Evolutionary conservation across 1,140 invertebrate genomes (phyloP).

Genomic region (Phthorimaea operculella): DNA sequence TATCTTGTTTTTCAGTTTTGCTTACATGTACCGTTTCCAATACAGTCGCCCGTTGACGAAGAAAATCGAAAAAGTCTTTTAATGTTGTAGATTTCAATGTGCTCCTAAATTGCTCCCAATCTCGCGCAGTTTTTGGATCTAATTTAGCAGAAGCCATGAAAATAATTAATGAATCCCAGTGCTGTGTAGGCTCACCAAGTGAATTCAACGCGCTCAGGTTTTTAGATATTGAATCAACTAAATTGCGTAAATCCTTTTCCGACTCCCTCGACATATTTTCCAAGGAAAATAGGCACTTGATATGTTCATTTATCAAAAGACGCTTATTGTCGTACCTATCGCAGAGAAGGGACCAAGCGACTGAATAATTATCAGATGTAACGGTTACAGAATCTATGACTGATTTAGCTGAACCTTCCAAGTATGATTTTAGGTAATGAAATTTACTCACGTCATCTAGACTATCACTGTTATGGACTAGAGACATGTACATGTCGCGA

Average conservation of each 20-base stretch:
- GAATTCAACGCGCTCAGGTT: not conserved
- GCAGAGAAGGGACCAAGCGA: slow-evolving; percentile 4
- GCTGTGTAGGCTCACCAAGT: not conserved
- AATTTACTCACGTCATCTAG: not conserved
- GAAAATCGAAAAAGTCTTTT: slow-evolving; percentile 1
- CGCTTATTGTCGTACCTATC: not conserved
- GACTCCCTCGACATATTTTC: not conserved
- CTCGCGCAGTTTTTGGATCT: not conserved
- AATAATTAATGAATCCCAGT: not conserved
- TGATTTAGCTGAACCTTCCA: slow-evolving; percentile 6
- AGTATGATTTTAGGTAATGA: slow-evolving; percentile 7
- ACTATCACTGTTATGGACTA: slow-evolving; percentile 1
- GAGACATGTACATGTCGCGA: slow-evolving; percentile 1
- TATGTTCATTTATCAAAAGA: not conserved
- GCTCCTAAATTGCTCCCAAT: not conserved
- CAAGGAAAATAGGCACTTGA: not conserved
- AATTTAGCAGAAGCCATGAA: slow-evolving; percentile 3
- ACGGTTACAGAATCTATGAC: slow-evolving; percentile 6
- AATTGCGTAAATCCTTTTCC: not conserved
- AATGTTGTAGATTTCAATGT: not conserved
- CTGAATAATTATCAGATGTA: slow-evolving; percentile 2
- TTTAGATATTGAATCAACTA: not conserved
- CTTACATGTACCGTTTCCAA: not conserved
- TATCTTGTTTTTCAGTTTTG: not conserved
- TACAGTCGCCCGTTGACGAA: slow-evolving; percentile 5